Evolutionary conservation across 2,888 invertebrate species (phyloP).

Genomic region (Ernsta delagoae): DNA sequence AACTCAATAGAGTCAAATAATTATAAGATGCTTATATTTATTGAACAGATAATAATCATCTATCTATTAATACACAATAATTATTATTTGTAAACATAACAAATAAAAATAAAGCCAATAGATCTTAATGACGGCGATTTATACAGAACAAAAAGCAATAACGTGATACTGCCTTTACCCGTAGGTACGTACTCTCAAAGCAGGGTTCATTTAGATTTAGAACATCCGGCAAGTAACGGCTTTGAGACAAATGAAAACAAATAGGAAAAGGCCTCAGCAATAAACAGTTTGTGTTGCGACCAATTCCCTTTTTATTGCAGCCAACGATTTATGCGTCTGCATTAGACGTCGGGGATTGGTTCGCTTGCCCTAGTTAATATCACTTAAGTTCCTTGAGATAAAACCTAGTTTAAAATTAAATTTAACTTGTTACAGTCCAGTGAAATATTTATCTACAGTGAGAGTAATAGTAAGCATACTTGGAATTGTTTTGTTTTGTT

Average conservation of each 20-base stretch:
- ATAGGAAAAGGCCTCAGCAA: slow-evolving; percentile 64
- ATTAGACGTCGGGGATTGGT: slow-evolving; percentile 31
- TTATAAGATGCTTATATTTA: no score
- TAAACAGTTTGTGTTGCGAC: slow-evolving; percentile 61
- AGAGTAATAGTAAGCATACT: background rate
- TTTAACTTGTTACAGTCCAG: background rate
- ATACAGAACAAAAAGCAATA: background rate
- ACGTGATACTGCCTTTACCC: background rate
- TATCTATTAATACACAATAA: no score
- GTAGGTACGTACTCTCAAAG: background rate
- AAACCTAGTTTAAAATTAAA: background rate
- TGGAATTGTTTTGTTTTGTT: no score
- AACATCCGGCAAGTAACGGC: slow-evolving; percentile 38
- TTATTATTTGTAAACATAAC: no score
- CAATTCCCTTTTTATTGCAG: slow-evolving; percentile 58
- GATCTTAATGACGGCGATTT: no score
- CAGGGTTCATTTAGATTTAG: slow-evolving; percentile 30
- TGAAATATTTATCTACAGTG: background rate
- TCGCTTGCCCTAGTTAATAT: slow-evolving; percentile 38
- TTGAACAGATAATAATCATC: no score
- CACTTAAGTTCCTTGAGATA: slow-evolving; percentile 23
- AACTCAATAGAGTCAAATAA: no score
- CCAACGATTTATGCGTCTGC: slow-evolving; percentile 56
- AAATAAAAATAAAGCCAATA: no score
- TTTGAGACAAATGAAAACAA: slow-evolving; percentile 67